phyloP scores from a whole-genome alignment of 2,888 invertebrate genomes.

The Philonicus albiceps region DNA sequence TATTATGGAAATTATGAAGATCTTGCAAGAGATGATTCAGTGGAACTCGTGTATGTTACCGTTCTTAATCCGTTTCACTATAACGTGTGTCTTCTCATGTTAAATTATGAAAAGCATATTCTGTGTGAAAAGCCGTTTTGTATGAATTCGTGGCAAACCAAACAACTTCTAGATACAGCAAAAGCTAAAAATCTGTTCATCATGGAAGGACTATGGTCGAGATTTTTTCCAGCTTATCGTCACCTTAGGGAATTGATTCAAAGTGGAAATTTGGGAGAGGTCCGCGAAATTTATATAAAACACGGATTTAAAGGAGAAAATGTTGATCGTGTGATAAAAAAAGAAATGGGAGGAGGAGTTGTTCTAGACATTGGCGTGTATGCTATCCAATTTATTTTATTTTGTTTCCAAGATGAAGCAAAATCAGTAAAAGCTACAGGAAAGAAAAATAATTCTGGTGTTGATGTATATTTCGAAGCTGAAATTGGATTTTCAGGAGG shows the following conservation, averaged over 20 bases:
- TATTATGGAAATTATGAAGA: constrained; percentile 77
- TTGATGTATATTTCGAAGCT: constrained; percentile 66
- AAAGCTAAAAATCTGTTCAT: constrained; percentile 73
- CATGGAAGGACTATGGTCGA: constrained; percentile 87
- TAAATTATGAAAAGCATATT: constrained; percentile 81
- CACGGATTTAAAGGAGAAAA: constrained; percentile 71
- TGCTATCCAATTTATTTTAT: constrained; percentile 73
- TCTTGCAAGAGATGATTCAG: constrained; percentile 73
- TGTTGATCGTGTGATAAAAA: constrained; percentile 67
- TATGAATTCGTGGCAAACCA: constrained; percentile 75
- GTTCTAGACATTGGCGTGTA: constrained; percentile 79
- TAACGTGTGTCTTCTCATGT: constrained; percentile 71
- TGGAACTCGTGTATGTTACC: constrained; percentile 86
- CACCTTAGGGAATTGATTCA: constrained; percentile 66
- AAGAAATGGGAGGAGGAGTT: constrained; percentile 77
- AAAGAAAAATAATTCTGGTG: constrained; percentile 72
- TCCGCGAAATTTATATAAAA: constrained; percentile 70
- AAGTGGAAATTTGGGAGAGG: constrained; percentile 71
- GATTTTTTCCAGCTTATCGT: constrained; percentile 78
- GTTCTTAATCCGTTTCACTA: constrained; percentile 76
- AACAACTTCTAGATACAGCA: constrained; percentile 72
- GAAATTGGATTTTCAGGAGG: constrained; percentile 52
- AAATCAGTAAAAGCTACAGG: constrained; percentile 71
- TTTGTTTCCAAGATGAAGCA: constrained; percentile 73
- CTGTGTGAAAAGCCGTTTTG: constrained; percentile 88